phyloP scores from a whole-genome alignment of 2,888 invertebrate genomes.

The Morpho helenor region DNA sequence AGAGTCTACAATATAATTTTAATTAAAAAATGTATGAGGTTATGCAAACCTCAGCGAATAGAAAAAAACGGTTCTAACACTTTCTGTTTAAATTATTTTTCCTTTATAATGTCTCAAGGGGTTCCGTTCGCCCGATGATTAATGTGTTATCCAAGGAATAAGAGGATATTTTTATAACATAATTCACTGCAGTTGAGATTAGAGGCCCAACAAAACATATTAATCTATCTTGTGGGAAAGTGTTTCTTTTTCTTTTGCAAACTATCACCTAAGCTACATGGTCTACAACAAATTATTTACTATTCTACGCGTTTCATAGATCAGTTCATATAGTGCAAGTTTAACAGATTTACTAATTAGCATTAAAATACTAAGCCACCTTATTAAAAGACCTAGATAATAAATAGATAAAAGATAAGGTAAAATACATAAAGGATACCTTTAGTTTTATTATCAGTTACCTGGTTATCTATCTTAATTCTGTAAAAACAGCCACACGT shows the following conservation, averaged over 20 bases:
- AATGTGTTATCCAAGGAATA: conserved; percentile 74
- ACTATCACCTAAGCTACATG: not conserved
- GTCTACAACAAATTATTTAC: no score
- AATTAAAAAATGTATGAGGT: not conserved
- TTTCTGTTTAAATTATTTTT: conserved; percentile 49
- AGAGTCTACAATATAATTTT: no score
- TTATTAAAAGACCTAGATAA: not conserved
- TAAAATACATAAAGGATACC: not conserved
- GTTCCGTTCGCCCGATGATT: conserved; percentile 67
- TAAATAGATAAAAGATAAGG: not conserved
- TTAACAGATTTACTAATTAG: no score
- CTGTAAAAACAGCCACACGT: not conserved
- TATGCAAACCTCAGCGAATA: no score
- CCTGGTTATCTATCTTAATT: not conserved
- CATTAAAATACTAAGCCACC: no score
- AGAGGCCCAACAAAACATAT: conserved; percentile 59
- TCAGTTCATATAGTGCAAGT: no score
- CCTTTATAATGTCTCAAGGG: conserved; percentile 60
- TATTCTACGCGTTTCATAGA: no score
- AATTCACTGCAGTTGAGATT: conserved; percentile 73
- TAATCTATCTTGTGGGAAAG: conserved; percentile 44
- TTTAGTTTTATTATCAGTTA: not conserved
- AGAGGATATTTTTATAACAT: conserved; percentile 72
- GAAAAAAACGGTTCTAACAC: not conserved
- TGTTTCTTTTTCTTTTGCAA: conserved; percentile 12